Base-by-base conservation (phyloP, 1,140 invertebrate genomes). In the Lordiphosa mommai region DNA sequence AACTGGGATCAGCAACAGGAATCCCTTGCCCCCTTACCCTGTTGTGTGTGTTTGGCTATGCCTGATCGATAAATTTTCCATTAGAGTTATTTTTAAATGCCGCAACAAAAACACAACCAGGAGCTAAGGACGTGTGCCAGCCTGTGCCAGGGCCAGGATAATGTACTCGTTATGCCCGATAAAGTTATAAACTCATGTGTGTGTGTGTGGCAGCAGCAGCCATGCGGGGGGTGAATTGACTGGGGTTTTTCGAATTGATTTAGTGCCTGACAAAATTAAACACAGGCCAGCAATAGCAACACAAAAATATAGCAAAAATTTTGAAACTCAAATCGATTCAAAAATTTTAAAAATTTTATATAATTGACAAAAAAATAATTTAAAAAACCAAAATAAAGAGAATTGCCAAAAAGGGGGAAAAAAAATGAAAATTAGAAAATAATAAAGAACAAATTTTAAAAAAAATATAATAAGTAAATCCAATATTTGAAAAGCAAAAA, bases 21-120 rank as follows among this genome's bases (percentile, higher is more conserved):
- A 47, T 47, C 33, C 36, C 16, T 10, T 13, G 7, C 36, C 4
- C 16, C 40, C 23, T 4, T 14, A 20, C 37, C 9, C 37, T n/a
- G n/a, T n/a, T n/a, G n/a, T n/a, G n/a, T n/a, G n/a, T n/a, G n/a
- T 32, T 14, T 17, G 32, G 33, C 48, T 36, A 40, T 55, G 61
- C 49, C 69, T 79, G 72, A 77, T 87, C 84, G 84, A 87, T 87
- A 87, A 84, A 87, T 85, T 87, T 87, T 68, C 84, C 84, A 87
- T 87, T 87, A 87, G 87, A 84, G 84, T 87, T 87, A 87, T 87
- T 87, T 87, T 87, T 87, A 87, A 87, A 87, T 87, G 72, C 84
- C 72, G 77, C 67, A 67, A 53, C 61, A 73, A 71, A 72, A 80
- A 73, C 73, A 72, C 50, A 60, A 44, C 36, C 14, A 14, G 34